These are phyloP conservation scores for Hylaeus volcanicus DNA, from an alignment of 1,140 invertebrate genomes.

Conservation along the genomic window DNA sequence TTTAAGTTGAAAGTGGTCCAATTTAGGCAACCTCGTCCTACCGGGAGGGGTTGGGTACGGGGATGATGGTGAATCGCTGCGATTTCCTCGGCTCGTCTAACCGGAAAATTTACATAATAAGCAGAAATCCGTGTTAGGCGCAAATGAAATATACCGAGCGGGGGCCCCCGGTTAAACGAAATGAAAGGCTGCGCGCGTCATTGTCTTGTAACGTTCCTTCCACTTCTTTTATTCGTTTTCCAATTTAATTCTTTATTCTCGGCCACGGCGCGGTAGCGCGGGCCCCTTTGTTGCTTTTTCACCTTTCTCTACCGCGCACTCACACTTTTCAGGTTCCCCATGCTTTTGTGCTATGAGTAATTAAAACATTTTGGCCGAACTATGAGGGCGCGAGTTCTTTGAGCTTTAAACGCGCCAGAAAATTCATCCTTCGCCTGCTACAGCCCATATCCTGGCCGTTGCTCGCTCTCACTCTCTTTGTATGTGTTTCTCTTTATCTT, in stretches of 20 bases:
- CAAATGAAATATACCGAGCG: slow-evolving; percentile 7
- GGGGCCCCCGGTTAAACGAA: slow-evolving; percentile 33
- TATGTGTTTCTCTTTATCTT: background rate
- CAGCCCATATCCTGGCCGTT: background rate
- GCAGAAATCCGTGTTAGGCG: slow-evolving; percentile 20
- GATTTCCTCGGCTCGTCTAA: background rate
- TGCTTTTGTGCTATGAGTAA: slow-evolving; percentile 71
- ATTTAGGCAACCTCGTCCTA: too few relatives aligned
- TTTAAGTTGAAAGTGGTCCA: too few relatives aligned
- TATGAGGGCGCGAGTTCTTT: slow-evolving; percentile 64
- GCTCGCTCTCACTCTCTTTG: background rate
- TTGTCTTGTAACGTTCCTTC: slow-evolving; percentile 45
- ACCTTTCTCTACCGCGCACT: slow-evolving; percentile 32
- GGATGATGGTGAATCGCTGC: slow-evolving; percentile 1
- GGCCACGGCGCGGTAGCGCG: slow-evolving; percentile 17
- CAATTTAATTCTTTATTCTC: slow-evolving; percentile 62
- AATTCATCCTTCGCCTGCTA: slow-evolving; percentile 55
- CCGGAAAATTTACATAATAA: slow-evolving; percentile 27
- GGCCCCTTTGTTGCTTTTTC: slow-evolving; percentile 55
- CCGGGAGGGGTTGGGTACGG: too few relatives aligned
- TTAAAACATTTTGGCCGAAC: slow-evolving; percentile 72
- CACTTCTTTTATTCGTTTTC: slow-evolving; percentile 35
- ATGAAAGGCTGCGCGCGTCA: slow-evolving; percentile 40
- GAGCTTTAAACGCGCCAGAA: slow-evolving; percentile 67
- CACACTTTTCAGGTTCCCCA: slow-evolving; percentile 44